Conservation (phyloP, 2,888 invertebrate genomes). For the Drosophila mimica region DNA sequence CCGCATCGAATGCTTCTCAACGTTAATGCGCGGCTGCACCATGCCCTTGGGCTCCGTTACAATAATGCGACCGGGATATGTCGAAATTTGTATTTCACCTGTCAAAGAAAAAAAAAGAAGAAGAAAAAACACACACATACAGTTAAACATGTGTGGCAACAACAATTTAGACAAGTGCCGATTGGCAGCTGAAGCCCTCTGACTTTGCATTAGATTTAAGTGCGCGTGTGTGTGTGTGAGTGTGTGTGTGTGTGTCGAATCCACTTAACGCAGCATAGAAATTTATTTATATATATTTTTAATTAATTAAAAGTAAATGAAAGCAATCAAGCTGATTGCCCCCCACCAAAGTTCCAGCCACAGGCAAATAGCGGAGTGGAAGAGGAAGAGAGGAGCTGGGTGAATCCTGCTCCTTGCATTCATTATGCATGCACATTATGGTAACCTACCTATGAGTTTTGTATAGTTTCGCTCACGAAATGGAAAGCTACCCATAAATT, state of each 20-base stretch:
- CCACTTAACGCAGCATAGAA: constrained; percentile 20
- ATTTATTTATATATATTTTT: constrained; percentile 41
- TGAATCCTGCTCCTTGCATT: constrained; percentile 4
- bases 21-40: constrained; percentile 90
- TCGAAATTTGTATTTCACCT: constrained; percentile 88
- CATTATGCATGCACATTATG: constrained; percentile 44
- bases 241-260: constrained; percentile 1
- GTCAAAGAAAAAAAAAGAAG: constrained; percentile 16
- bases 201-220: constrained; percentile 60
- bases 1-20: constrained; percentile 89
- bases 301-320: constrained; percentile 80
- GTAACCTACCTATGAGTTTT: constrained; percentile 4
- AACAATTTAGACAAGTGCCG: constrained; percentile 36
- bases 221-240: constrained; percentile 12
- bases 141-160: constrained; percentile 19
- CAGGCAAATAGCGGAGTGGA: neutral
- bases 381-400: neutral
- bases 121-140: neutral
- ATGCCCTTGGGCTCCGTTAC: constrained; percentile 90
- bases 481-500: neutral
- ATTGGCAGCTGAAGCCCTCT: constrained; percentile 16
- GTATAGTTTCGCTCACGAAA: neutral
- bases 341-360: constrained; percentile 11
- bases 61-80: constrained; percentile 88
- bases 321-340: constrained; percentile 79